Evolutionary conservation across 2,888 invertebrate genomes (phyloP), one percentile per base, ranked within the genome.

Genomic region (Agonopterix arenella): DNA sequence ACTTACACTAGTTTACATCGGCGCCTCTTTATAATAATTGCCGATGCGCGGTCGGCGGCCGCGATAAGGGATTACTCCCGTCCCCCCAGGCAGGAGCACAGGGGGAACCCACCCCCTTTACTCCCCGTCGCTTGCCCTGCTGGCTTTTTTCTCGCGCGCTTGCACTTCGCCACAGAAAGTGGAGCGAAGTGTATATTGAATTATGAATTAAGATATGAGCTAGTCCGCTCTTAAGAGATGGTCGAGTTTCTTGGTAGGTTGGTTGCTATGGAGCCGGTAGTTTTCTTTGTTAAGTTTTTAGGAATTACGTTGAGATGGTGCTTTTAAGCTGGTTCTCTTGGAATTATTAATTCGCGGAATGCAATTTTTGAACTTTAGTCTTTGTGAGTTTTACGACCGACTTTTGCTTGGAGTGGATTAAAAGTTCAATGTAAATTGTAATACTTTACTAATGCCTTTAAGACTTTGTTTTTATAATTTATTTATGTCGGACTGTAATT

Each of bases 191-290:
- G 75, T 76, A 73, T 77, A 81, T 83, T 84, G 84, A 84, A 84
- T 88, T 83, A 84, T 82, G 78, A 82, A 82, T 79, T 76, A 78
- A 76, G 76, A 78, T 75, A 76, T 76, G 73, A 75, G 70, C 66
- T 60, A 58, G 61, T 28, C 28, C 28, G 28, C 57, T 57, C 57
- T 62, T 55, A 52, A 50, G 52, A 50, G 52, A 51, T 48, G 51
- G 50, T 55, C 47, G 42, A 51, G 45, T 48, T 51, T 44, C 41
- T 45, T 47, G 43, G 51, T 48, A 28, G 16, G 16, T 49, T 45
- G 44, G 18, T 44, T 11, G 40, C 46, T 38, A 11, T 16, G 37
- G n/a, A 28, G 28, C 28, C 28, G 28, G 28, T 28, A 28, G 28
- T 38, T 38, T 46, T 37, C 45, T 45, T 45, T 8, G 28, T 9